Evolutionary conservation across 64 coral and sea anemone genomes (phyloP), one percentile per base, ranked within the genome.

Genomic region (Montipora sp.): DNA sequence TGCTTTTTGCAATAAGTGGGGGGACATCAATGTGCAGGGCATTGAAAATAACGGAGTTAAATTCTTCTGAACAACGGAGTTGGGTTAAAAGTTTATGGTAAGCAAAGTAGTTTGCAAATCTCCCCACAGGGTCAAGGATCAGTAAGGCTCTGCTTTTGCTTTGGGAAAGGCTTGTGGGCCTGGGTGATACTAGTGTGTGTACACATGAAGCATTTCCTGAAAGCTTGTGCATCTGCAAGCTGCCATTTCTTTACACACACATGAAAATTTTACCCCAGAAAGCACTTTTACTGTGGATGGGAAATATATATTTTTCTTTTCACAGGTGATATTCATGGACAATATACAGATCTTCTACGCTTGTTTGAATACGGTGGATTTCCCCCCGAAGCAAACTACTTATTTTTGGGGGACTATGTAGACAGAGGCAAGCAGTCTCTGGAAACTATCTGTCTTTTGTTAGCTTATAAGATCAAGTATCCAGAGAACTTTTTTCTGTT

Each of bases 391-490:
- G 98, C 94, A 58, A 99, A 96, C 88, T 99, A 99, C 73, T 81
- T 99, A 24, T 99, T 99, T 90, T 87, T 99, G 61, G 98, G 98
- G 59, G 94, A 99, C 63, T 99, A 99, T 94, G 98, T 99, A 8
- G 98, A 99, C 77, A 87, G 98, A 91, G 98, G 98, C 14, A 99
- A 99, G 67, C 98, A 99, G 86, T 99, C 98, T 2, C 75, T 99
- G 48, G 98, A 99, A 88, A 99, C 94, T 22, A 99, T 99, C 59
- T 99, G 98, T 77, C 89, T 99, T 75, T 70, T 99, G 16, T 84
- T 99, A 51, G 98, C 98, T 13, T 99, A 99, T 75, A 99, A 99
- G 84, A 96, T 99, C n/a, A 99, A 99, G 76, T 99, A 99, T 87
- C 98, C 98, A 75, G 98, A 99, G 81, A 99, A 99, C 61, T 99